Percentiles rank a stretch among this genome's conserved stretches.
Evolutionary conservation across 2,888 invertebrate species (phyloP).

Genomic region (Clepsis dumicolana): DNA sequence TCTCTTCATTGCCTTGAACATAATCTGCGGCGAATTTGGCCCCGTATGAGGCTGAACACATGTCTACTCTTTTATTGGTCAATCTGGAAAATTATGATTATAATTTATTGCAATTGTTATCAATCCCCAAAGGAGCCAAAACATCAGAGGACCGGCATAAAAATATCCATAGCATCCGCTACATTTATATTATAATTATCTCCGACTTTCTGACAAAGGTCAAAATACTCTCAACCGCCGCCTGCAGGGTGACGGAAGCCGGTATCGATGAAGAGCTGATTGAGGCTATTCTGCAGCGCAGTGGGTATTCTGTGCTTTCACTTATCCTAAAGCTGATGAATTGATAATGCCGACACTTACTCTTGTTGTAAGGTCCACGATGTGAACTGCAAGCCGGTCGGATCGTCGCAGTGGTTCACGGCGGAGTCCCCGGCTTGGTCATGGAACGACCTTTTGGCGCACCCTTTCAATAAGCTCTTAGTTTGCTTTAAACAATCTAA

Average conservation of each 20-base stretch:
- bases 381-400: conserved; percentile 62
- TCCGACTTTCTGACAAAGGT: too few species aligned
- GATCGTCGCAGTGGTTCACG: conserved; percentile 53
- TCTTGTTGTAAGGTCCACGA: conserved; percentile 74
- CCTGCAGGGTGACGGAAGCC: too few species aligned
- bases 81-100: conserved; percentile 53
- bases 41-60: conserved; percentile 65
- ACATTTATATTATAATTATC: too few species aligned
- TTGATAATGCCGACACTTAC: conserved; percentile 56
- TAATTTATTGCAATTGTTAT: not conserved
- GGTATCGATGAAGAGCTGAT: too few species aligned
- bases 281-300: too few species aligned
- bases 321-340: too few species aligned
- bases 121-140: too few species aligned
- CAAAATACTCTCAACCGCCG: too few species aligned
- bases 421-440: conserved; percentile 70
- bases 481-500: conserved; percentile 65
- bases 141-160: too few species aligned
- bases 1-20: conserved; percentile 52
- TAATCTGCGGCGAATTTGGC: conserved; percentile 66
- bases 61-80: conserved; percentile 64
- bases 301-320: too few species aligned
- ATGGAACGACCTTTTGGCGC: conserved; percentile 48
- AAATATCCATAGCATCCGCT: too few species aligned
- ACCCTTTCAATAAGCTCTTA: conserved; percentile 51